Conservation (phyloP, 2,113 vertebrate species). For the Apteryx mantelli region DNA sequence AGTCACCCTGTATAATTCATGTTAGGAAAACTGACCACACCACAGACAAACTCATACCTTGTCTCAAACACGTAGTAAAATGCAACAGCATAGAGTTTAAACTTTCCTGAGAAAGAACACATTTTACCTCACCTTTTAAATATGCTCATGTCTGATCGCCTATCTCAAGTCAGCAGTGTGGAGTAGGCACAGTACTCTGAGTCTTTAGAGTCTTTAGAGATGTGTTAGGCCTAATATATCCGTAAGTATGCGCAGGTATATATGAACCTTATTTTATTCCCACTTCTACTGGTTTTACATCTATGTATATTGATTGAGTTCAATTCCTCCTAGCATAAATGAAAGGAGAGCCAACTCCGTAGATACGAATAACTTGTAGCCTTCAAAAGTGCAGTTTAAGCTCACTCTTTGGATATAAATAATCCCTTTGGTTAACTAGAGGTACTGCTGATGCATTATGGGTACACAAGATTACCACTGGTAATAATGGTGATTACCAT, state of each 20-base stretch:
- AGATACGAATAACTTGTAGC: neutral
- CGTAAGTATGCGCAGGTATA: neutral
- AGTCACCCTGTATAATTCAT: neutral
- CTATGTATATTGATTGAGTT: neutral
- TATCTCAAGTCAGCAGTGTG: neutral
- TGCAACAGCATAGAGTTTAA: neutral
- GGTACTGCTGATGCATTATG: neutral
- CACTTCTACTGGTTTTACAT: neutral
- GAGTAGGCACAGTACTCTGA: neutral
- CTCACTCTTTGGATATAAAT: neutral
- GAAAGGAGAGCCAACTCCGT: neutral
- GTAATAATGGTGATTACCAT: too few species aligned
- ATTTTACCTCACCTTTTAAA: neutral
- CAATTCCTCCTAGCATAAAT: neutral
- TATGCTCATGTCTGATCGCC: accelerated
- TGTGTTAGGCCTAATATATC: neutral
- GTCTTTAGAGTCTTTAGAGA: neutral
- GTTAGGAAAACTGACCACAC: neutral
- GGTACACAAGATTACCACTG: neutral
- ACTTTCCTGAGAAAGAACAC: neutral
- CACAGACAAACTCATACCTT: neutral
- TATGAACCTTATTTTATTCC: neutral
- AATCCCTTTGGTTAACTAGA: neutral
- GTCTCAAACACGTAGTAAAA: neutral
- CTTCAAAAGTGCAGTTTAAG: neutral